These are phyloP conservation scores for Porites evermanni DNA, from an alignment of 92 coral and sea anemone genomes.

Conservation along the genomic window DNA sequence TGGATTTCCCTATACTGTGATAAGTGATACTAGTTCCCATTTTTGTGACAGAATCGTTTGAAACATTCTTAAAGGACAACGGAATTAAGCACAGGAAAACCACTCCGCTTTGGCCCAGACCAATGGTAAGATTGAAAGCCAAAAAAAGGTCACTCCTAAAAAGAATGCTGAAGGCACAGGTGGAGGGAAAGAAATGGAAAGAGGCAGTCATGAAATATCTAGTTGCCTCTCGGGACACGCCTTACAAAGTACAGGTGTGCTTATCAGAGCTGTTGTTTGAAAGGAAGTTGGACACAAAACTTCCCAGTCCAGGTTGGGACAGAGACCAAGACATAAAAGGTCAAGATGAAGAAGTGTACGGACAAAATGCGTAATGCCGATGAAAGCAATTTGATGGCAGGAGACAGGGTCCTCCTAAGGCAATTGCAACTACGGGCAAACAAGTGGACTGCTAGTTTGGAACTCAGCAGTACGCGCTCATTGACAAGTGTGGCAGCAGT, in stretches of 20 bases:
- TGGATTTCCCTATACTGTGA: slow-evolving; percentile 52
- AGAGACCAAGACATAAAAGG: slow-evolving; percentile 5
- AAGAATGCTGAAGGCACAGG: slow-evolving; percentile 36
- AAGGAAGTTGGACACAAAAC: too few relatives aligned
- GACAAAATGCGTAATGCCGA: slow-evolving; percentile 46
- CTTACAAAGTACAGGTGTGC: too few relatives aligned
- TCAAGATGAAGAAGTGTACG: slow-evolving; percentile 52
- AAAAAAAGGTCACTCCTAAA: slow-evolving; percentile 63
- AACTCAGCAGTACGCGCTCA: slow-evolving; percentile 39
- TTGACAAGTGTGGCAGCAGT: slow-evolving; percentile 59
- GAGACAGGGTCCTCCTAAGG: slow-evolving; percentile 51
- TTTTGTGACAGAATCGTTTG: slow-evolving; percentile 49
- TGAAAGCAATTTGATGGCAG: slow-evolving; percentile 27
- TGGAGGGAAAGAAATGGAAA: slow-evolving; percentile 47
- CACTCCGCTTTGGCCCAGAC: slow-evolving; percentile 63
- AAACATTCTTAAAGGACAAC: slow-evolving; percentile 70
- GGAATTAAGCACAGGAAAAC: slow-evolving; percentile 50
- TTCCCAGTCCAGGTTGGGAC: too few relatives aligned
- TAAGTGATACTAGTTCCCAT: slow-evolving; percentile 62
- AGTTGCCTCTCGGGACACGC: too few relatives aligned
- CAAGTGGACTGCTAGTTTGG: slow-evolving; percentile 65
- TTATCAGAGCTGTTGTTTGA: too few relatives aligned
- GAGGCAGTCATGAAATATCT: slow-evolving; percentile 17
- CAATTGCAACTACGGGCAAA: slow-evolving; percentile 15
- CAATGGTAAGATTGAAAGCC: slow-evolving; percentile 58